Evolutionary conservation across 2,888 invertebrate species (phyloP).

Genomic region (Philaethria dido): DNA sequence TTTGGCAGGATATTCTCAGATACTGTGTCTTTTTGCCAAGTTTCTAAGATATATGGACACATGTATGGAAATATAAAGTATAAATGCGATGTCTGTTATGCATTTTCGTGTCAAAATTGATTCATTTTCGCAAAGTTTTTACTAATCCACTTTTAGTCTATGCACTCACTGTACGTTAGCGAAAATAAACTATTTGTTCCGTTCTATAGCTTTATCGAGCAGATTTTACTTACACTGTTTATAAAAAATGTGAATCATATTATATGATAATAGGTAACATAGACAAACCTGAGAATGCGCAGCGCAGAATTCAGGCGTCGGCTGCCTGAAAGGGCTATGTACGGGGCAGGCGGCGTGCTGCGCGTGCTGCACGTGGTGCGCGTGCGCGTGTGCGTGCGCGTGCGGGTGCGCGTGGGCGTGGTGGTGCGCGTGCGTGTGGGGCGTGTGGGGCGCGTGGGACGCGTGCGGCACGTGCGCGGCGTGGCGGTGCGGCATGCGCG

Average conservation of each 20-base stretch:
- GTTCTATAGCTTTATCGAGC: background rate
- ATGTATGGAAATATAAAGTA: slow-evolving; percentile 3
- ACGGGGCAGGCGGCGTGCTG: slow-evolving; percentile 87
- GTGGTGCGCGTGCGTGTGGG: slow-evolving; percentile 65
- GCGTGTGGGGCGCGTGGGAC: slow-evolving; percentile 71
- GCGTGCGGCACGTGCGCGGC: slow-evolving; percentile 73
- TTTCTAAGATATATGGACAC: slow-evolving; percentile 5
- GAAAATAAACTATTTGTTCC: background rate
- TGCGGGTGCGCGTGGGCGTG: slow-evolving; percentile 67
- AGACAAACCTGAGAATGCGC: slow-evolving; percentile 75
- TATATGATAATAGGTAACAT: background rate
- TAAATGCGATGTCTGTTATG: slow-evolving; percentile 1
- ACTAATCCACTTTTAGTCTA: background rate
- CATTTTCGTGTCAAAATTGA: background rate
- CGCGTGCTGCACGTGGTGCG: slow-evolving; percentile 67
- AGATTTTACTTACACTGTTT: background rate
- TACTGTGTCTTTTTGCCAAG: slow-evolving; percentile 15
- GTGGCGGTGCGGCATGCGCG: slow-evolving; percentile 72
- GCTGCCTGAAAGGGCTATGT: slow-evolving; percentile 89
- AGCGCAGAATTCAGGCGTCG: slow-evolving; percentile 78
- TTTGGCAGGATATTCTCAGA: slow-evolving; percentile 17
- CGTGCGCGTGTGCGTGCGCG: slow-evolving; percentile 63
- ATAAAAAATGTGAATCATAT: too few species aligned
- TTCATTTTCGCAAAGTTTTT: background rate
- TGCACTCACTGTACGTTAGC: background rate